A percentile compares a stretch with the other conserved stretches of the same genome.
Evolutionary conservation across 2,113 vertebrate genomes (phyloP).

Genomic region (Pedetes capensis): DNA sequence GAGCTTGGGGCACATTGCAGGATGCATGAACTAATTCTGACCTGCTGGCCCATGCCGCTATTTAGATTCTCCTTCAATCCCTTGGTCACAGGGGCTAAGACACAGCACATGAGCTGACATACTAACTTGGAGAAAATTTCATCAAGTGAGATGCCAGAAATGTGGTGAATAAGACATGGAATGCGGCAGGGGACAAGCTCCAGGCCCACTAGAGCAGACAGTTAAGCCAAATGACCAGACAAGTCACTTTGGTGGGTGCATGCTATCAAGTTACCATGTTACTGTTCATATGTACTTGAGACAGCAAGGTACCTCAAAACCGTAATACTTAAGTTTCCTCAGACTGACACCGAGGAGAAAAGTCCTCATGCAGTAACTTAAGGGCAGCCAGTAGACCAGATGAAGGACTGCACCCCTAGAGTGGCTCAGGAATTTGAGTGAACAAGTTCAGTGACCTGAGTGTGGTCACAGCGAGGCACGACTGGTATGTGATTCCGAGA

Average conservation of each 20-base stretch:
- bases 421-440: background rate
- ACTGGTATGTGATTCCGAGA: background rate
- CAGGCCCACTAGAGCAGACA: background rate
- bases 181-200: background rate
- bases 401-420: background rate
- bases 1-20: background rate
- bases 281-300: rapidly evolving
- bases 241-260: background rate
- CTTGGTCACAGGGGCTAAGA: background rate
- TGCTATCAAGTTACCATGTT: background rate
- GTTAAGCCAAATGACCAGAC: background rate
- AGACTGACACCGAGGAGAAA: background rate
- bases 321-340: background rate
- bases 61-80: background rate
- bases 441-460: background rate
- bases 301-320: background rate
- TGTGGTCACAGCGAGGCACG: conserved; percentile 6
- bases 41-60: background rate
- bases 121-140: background rate
- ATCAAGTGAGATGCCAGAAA: background rate
- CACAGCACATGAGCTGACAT: background rate
- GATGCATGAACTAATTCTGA: no score
- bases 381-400: background rate
- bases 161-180: background rate
- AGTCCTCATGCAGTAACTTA: background rate